Conservation (phyloP, 2,797 vertebrate genomes). For the Diplodus sargus region DNA sequence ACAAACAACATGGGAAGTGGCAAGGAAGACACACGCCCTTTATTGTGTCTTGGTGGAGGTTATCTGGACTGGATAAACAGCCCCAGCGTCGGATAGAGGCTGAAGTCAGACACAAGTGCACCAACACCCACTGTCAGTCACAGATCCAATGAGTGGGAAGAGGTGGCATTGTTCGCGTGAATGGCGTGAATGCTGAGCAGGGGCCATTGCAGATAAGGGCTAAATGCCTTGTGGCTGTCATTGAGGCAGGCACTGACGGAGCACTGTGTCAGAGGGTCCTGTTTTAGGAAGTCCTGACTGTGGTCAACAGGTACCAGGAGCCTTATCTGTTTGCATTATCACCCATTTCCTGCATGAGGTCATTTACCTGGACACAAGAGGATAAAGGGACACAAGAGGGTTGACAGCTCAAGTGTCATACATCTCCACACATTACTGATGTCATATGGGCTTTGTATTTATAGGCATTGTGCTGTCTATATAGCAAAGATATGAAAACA, state of each 20-base stretch:
- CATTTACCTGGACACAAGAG: slow-evolving; percentile 76
- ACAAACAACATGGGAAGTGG: slow-evolving; percentile 90
- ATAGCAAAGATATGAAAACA: slow-evolving; percentile 47
- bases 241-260: slow-evolving; percentile 82
- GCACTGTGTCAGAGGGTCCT: slow-evolving; percentile 80
- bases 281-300: slow-evolving; percentile 81
- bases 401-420: slow-evolving; percentile 74
- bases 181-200: slow-evolving; percentile 87
- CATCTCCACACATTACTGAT: slow-evolving; percentile 55
- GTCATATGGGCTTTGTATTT: slow-evolving; percentile 40
- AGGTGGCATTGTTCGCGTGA: slow-evolving; percentile 86
- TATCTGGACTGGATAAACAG: slow-evolving; percentile 84
- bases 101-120: slow-evolving; percentile 86
- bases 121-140: slow-evolving; percentile 88
- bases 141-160: slow-evolving; percentile 82
- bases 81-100: slow-evolving; percentile 75
- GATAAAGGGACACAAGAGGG: slow-evolving; percentile 79
- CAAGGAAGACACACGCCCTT: slow-evolving; percentile 86
- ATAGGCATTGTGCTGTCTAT: slow-evolving; percentile 49
- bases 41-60: slow-evolving; percentile 87
- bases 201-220: slow-evolving; percentile 85
- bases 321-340: slow-evolving; percentile 88
- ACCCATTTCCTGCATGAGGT: slow-evolving; percentile 84
- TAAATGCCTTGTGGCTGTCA: slow-evolving; percentile 83
- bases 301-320: slow-evolving; percentile 80